These are phyloP conservation scores for Lordiphosa andalusiaca DNA, from an alignment of 2,888 invertebrate species.

Conservation along the genomic window DNA sequence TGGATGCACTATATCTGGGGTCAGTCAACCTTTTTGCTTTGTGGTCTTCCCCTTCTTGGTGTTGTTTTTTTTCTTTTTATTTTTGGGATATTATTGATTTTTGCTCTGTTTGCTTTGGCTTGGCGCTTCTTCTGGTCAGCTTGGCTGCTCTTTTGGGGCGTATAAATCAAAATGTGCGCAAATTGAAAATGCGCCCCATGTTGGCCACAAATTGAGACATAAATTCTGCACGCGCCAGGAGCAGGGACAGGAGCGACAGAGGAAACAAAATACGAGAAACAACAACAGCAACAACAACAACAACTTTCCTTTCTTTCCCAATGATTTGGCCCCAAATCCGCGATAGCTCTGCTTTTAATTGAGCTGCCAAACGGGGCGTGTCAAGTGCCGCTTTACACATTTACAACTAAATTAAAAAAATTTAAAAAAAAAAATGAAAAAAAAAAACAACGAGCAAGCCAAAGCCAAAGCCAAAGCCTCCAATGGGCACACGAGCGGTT, in stretches of 20 bases:
- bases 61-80: conserved; percentile 10
- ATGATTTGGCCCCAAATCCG: conserved; percentile 8
- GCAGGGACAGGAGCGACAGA: conserved; percentile 15
- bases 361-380: conserved; percentile 79
- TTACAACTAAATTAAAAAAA: conserved; percentile 78
- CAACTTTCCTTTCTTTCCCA: conserved; percentile 12
- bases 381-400: conserved; percentile 77
- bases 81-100: conserved; percentile 44
- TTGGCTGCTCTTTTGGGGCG: conserved; percentile 48
- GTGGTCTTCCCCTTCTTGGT: not conserved
- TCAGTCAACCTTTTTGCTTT: conserved; percentile 46
- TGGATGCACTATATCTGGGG: conserved; percentile 22
- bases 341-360: conserved; percentile 77
- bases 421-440: too few relatives aligned
- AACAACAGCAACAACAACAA: too few relatives aligned
- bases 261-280: conserved; percentile 26
- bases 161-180: conserved; percentile 76
- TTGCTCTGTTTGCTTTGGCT: conserved; percentile 39
- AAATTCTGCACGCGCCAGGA: conserved; percentile 75
- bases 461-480: conserved; percentile 15
- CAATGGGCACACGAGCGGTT: conserved; percentile 13
- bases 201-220: conserved; percentile 79
- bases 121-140: not conserved
- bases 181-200: conserved; percentile 77
- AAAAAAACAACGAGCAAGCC: too few relatives aligned